Base-by-base conservation (phyloP, 2,113 vertebrate genomes). In the Spermophilus dauricus region DNA sequence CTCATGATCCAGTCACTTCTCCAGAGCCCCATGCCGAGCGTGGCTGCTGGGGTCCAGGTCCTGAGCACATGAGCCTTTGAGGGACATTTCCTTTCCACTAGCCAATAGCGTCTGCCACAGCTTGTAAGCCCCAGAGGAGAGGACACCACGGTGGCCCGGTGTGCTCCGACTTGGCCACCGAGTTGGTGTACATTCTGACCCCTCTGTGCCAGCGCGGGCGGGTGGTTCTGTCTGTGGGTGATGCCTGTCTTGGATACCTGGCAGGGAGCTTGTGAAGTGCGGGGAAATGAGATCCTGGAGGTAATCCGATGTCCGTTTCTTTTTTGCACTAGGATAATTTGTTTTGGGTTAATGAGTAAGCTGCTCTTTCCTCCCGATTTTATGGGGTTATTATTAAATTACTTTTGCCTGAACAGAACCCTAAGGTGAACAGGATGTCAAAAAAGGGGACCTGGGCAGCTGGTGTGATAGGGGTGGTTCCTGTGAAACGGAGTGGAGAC, bases 371-470 rank as follows among this genome's bases (percentile, higher is more conserved):
- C 34, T 61, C 69, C 42, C 82, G 82, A 78, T 76, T 95, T 97
- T 95, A 95, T 91, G 82, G 53, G 42, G n/a, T 85, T 78, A 73
- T 96, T 75, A 96, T 95, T 97, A 93, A 86, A 83, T 93, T 81
- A 95, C 61, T 96, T 97, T 91, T 93, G 93, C 94, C 84, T 81
- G 75, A 95, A 61, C 45, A 53, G 91, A 93, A 28, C 61, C 2
- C 4, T 53, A 48, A 96, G 77, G 69, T 51, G 78, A 65, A 58
- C 48, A 89, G 95, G 80, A 76, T 96, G 51, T 91, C 26, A 28
- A 34, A 75, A 90, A 65, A 37, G 75, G 56, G 26, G 77, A 16
- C 75, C 2, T 3, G 45, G 58, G 65, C 70, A 61, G 63, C 85
- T 80, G 56, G 63, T 30, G 18, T 67, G 45, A 24, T 2, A 14